Percentiles rank a stretch among this genome's conserved stretches.
Evolutionary conservation across 2,888 invertebrate species (phyloP).

Genomic region (Bombylius major): DNA sequence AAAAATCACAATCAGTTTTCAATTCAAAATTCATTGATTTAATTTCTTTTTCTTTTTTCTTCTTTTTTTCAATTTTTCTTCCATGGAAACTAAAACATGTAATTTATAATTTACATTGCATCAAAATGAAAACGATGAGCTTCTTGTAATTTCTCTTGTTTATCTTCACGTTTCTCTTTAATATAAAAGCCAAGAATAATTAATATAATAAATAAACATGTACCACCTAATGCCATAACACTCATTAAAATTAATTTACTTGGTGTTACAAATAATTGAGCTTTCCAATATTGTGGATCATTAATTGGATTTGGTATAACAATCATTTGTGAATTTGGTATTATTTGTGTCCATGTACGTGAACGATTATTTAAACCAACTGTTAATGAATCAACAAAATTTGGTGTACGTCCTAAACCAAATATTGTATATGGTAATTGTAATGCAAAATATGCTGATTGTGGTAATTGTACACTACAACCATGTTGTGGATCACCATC

Average conservation of each 20-base stretch:
- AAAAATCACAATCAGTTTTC: too few relatives aligned
- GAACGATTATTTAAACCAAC: conserved; percentile 63
- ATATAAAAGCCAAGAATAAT: conserved; percentile 79
- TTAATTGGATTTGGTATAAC: conserved; percentile 77
- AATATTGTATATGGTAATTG: conserved; percentile 92
- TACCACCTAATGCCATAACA: conserved; percentile 74
- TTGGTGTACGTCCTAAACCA: conserved; percentile 94
- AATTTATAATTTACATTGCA: conserved; percentile 50
- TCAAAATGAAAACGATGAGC: conserved; percentile 77
- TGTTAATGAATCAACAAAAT: conserved; percentile 83
- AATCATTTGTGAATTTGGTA: conserved; percentile 96
- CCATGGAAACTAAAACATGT: too few relatives aligned
- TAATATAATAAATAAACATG: conserved; percentile 71
- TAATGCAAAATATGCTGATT: conserved; percentile 85
- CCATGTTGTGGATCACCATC: conserved; percentile 70
- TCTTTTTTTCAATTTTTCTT: too few relatives aligned
- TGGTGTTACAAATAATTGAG: conserved; percentile 87
- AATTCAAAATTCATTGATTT: too few relatives aligned
- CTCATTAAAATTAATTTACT: conserved; percentile 87
- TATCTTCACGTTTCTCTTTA: conserved; percentile 77
- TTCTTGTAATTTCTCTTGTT: conserved; percentile 63
- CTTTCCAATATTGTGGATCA: conserved; percentile 71
- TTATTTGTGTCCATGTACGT: conserved; percentile 78
- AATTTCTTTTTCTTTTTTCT: too few relatives aligned
- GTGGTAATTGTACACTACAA: conserved; percentile 76